These are phyloP conservation scores for Oxyura jamaicensis DNA, from an alignment of 2,113 vertebrate genomes.

Conservation along the genomic window DNA sequence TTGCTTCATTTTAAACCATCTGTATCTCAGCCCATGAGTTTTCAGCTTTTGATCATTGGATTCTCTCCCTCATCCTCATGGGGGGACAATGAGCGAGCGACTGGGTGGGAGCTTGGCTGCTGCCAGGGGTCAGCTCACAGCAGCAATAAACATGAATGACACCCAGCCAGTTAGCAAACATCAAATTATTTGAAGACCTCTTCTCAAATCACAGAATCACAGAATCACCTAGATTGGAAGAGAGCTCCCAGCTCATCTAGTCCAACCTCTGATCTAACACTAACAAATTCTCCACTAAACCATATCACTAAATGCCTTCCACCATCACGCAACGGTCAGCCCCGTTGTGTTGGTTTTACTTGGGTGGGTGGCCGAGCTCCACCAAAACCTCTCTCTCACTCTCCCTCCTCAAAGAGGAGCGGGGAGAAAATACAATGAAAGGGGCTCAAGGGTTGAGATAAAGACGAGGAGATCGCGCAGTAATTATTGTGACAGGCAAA, in stretches of 20 bases:
- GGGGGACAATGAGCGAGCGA: background rate
- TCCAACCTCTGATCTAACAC: too few species aligned
- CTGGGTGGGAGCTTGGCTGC: background rate
- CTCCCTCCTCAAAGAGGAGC: too few species aligned
- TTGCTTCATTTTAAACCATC: background rate
- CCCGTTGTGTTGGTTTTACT: too few species aligned
- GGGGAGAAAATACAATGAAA: too few species aligned
- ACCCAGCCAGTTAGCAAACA: background rate
- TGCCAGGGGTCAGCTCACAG: background rate
- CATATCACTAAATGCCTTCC: background rate
- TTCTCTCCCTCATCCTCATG: fast-evolving
- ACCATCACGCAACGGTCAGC: background rate
- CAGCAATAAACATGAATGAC: background rate
- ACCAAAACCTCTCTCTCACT: too few species aligned
- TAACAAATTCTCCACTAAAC: too few species aligned
- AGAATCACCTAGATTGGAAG: too few species aligned
- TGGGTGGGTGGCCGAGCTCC: too few species aligned
- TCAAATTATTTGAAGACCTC: background rate
- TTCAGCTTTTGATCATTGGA: background rate
- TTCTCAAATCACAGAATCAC: background rate
- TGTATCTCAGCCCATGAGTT: background rate
- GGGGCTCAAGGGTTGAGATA: too few species aligned
- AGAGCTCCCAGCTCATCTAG: too few species aligned
- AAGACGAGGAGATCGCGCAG: too few species aligned
- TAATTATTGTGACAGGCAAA: too few species aligned